phyloP scores from a whole-genome alignment of 2,113 vertebrate genomes.

The Trichechus manatus region DNA sequence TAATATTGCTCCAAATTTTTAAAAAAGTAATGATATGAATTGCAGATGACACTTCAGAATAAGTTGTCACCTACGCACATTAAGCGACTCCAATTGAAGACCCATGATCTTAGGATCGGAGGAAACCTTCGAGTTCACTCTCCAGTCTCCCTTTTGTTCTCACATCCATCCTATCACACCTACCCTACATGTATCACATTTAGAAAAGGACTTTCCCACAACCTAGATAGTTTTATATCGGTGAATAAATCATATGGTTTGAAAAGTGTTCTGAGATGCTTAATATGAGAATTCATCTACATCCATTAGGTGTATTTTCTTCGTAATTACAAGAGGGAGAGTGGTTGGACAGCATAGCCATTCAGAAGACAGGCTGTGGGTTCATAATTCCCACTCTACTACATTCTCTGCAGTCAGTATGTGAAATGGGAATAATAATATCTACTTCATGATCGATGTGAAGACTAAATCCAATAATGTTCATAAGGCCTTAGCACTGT shows the following conservation, averaged over 20 bases:
- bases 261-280: neutral
- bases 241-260: neutral
- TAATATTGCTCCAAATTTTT: neutral
- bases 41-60: neutral
- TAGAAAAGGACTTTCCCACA: neutral
- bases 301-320: neutral
- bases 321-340: neutral
- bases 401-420: neutral
- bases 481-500: slow-evolving; percentile 35
- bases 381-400: neutral
- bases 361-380: neutral
- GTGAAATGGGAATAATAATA: slow-evolving; percentile 4
- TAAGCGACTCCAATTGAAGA: neutral
- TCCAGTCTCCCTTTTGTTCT: neutral
- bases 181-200: no score
- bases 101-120: neutral
- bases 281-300: neutral
- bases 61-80: neutral
- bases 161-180: neutral
- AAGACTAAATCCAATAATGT: slow-evolving; percentile 59
- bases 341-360: neutral
- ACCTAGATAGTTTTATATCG: neutral
- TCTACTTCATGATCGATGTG: neutral
- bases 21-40: neutral
- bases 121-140: neutral